Conservation (phyloP, 2,888 invertebrate genomes). For the Imbricaverruca yamaguchii region DNA sequence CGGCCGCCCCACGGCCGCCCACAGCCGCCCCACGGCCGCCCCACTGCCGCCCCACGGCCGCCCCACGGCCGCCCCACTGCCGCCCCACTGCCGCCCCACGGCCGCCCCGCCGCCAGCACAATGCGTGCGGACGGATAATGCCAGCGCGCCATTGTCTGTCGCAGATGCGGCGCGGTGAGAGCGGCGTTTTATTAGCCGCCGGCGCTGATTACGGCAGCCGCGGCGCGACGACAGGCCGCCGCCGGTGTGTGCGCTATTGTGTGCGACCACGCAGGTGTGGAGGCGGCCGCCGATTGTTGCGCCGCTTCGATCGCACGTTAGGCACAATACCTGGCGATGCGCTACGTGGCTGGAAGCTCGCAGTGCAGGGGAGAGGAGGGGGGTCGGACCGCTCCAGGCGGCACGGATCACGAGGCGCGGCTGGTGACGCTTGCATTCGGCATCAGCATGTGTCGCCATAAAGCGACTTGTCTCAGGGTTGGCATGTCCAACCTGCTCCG, state of each 20-base stretch:
- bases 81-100: no score
- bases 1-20: background rate
- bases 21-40: background rate
- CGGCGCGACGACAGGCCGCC: background rate
- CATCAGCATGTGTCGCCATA: no score
- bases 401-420: no score
- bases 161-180: background rate
- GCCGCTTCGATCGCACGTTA: background rate
- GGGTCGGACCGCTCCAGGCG: no score
- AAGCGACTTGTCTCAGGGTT: no score
- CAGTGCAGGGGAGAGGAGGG: no score
- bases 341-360: no score
- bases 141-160: background rate
- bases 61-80: background rate
- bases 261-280: background rate
- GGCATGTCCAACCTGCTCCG: no score
- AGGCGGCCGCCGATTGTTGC: background rate
- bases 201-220: background rate
- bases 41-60: no score
- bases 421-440: no score
- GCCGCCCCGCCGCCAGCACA: background rate
- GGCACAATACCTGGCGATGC: no score
- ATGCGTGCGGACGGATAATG: background rate
- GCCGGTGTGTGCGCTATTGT: background rate
- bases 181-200: background rate